Evolutionary conservation across 2,888 invertebrate species (phyloP), one percentile per base, ranked within the genome.

Genomic region (Microchrysa polita): DNA sequence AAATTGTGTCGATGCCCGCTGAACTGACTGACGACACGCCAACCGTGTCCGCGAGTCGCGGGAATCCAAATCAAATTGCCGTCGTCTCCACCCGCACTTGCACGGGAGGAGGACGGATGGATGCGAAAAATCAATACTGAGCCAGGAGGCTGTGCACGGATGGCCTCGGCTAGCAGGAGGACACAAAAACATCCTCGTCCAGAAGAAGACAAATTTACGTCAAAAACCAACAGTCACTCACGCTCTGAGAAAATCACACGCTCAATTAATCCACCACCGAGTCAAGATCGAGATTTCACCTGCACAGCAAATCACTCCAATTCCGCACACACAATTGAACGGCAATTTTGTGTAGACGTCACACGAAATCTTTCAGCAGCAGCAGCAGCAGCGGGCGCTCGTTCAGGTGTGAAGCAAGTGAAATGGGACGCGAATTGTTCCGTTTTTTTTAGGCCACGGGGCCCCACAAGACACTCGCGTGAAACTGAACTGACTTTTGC

Each of bases 361-460:
- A 69, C 27, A 34, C 69, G 40, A 52, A 40, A n/a, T n/a, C n/a
- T n/a, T n/a, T n/a, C n/a, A n/a, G n/a, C n/a, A n/a, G n/a, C n/a
- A n/a, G n/a, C n/a, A n/a, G n/a, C n/a, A n/a, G n/a, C n/a, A n/a
- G n/a, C n/a, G n/a, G n/a, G n/a, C n/a, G n/a, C n/a, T 69, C 69
- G 27, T 57, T 69, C 69, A 69, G 69, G 69, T 69, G 69, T 69
- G 69, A 69, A 57, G 57, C 69, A n/a, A n/a, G n/a, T n/a, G n/a
- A n/a, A n/a, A n/a, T n/a, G n/a, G 20, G 42, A 34, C 27, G 27
- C 27, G 27, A 34, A 7, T 34, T 34, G 27, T 34, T n/a, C 4
- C 2, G 69, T 55, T 69, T 69, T 55, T 69, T 69, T 55, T 18
- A 55, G 69, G 69, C 69, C 69, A 69, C 27, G 27, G 27, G 27